Evolutionary conservation across 2,113 vertebrate species (phyloP).

Genomic region (Pterocles gutturalis): DNA sequence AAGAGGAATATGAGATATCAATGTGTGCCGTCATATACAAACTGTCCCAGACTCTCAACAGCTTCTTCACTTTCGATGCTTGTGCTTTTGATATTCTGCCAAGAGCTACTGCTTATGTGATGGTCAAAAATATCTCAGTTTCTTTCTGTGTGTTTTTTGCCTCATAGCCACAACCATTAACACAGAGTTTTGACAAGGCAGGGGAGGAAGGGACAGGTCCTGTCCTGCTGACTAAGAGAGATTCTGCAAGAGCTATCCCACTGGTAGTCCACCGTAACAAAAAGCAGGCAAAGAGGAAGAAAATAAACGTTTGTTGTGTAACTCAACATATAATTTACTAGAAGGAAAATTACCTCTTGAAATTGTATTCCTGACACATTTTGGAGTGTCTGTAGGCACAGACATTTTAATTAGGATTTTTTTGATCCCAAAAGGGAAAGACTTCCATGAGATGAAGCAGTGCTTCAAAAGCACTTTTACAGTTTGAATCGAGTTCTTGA

Average conservation of each 20-base stretch:
- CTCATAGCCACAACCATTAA: neutral
- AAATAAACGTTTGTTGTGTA: neutral
- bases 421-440: neutral
- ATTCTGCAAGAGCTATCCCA: neutral
- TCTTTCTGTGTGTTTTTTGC: neutral
- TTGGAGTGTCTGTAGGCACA: neutral
- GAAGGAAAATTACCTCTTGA: neutral
- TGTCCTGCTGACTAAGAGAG: neutral
- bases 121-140: neutral
- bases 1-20: neutral
- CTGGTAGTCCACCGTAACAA: neutral
- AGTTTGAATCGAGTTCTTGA: neutral
- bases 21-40: neutral
- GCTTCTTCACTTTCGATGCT: neutral
- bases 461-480: neutral
- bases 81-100: neutral
- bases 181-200: neutral
- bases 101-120: neutral
- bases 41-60: neutral
- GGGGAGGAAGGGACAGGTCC: neutral
- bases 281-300: neutral
- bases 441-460: neutral
- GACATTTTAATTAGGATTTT: neutral
- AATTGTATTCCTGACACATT: neutral
- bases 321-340: neutral